Conservation (phyloP, 2,113 vertebrate genomes). For the Sebastes schlegelii region DNA sequence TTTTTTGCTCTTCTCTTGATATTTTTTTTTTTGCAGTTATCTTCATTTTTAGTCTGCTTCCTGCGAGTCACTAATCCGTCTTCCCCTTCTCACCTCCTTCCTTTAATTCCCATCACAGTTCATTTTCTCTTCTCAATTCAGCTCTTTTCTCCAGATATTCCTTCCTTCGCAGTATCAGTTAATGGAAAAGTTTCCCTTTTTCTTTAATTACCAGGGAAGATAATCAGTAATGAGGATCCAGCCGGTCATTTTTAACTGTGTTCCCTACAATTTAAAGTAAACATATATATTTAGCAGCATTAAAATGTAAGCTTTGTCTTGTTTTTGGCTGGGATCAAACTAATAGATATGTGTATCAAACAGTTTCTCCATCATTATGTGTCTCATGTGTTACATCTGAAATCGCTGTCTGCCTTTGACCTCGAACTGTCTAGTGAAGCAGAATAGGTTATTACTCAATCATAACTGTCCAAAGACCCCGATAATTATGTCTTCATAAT, state of each 20-base stretch:
- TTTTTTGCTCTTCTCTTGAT: neutral
- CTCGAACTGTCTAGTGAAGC: neutral
- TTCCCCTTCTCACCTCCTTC: conserved; percentile 7
- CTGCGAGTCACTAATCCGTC: neutral
- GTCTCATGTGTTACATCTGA: neutral
- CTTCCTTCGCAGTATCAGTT: conserved; percentile 6
- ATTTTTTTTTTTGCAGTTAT: neutral
- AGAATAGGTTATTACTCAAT: neutral
- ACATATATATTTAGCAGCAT: neutral
- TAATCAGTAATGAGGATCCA: neutral
- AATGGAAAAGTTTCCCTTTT: conserved; percentile 19
- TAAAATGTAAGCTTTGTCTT: neutral
- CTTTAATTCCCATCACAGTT: conserved; percentile 23
- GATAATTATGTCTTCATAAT: neutral
- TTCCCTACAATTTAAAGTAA: neutral
- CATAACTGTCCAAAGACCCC: neutral
- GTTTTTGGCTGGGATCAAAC: neutral
- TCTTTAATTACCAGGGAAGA: conserved; percentile 11
- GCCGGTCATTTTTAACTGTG: neutral
- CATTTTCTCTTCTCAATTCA: conserved; percentile 5
- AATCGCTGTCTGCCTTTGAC: neutral
- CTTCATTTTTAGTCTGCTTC: conserved; percentile 9
- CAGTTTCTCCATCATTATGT: neutral
- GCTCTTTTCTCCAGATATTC: neutral
- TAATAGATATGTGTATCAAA: neutral